A percentile compares a stretch with the other conserved stretches of the same genome.
These are phyloP conservation scores for Oryzias curvinotus DNA, from an alignment of 2,113 vertebrate species.

Conservation along the genomic window DNA sequence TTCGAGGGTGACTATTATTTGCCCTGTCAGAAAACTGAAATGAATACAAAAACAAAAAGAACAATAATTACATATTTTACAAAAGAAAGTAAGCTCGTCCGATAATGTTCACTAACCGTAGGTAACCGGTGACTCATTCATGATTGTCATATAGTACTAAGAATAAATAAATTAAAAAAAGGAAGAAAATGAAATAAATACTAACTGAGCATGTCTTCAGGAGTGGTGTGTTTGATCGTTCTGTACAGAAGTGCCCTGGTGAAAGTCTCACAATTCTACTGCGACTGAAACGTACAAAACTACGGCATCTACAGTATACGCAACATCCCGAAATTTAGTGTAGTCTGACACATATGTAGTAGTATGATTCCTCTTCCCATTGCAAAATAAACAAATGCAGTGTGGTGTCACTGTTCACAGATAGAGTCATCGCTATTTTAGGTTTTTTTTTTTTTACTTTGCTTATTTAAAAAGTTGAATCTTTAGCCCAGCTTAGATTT, in stretches of 20 bases:
- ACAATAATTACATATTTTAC: slow-evolving; percentile 99
- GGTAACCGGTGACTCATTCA: slow-evolving; percentile 92
- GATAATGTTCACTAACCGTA: slow-evolving; percentile 89
- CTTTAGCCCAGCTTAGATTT: slow-evolving; percentile 43
- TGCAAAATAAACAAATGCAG: slow-evolving; percentile 87
- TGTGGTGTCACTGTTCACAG: slow-evolving; percentile 87
- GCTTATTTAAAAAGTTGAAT: slow-evolving; percentile 62
- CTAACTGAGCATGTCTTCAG: slow-evolving; percentile 84
- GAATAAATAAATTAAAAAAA: slow-evolving; percentile 73
- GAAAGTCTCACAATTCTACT: slow-evolving; percentile 97
- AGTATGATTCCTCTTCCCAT: slow-evolving; percentile 80
- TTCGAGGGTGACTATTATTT: slow-evolving; percentile 98
- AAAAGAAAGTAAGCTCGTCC: slow-evolving; percentile 89
- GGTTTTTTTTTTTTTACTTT: slow-evolving; percentile 56
- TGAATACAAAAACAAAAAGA: slow-evolving; percentile 98
- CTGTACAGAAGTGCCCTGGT: slow-evolving; percentile 98
- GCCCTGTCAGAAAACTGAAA: slow-evolving; percentile 97
- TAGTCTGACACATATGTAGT: slow-evolving; percentile 93
- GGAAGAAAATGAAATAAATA: slow-evolving; percentile 87
- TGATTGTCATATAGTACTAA: slow-evolving; percentile 99
- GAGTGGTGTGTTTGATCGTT: slow-evolving; percentile 88
- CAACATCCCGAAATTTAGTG: slow-evolving; percentile 96
- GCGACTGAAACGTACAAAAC: slow-evolving; percentile 98
- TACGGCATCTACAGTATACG: slow-evolving; percentile 95
- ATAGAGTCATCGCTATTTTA: slow-evolving; percentile 86